Percentiles rank a stretch among this genome's conserved stretches.
Conservation (phyloP, 1,140 invertebrate genomes). For the Panulirus ornatus region DNA sequence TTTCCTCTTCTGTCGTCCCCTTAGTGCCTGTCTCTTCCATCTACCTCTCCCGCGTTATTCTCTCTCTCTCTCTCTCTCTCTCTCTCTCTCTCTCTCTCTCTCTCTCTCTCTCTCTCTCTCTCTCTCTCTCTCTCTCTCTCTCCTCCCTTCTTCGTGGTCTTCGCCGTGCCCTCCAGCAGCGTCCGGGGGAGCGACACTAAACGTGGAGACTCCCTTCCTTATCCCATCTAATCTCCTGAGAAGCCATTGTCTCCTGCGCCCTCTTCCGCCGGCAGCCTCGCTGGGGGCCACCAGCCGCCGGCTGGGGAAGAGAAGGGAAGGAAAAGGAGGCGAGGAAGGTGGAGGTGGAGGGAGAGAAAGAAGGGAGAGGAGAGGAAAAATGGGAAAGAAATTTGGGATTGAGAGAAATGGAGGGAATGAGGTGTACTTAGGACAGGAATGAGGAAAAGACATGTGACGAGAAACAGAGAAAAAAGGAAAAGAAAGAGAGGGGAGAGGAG, state of each 20-base stretch:
- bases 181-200: background rate
- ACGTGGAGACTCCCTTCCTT: background rate
- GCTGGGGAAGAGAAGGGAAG: too few relatives aligned
- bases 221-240: conserved; percentile 1
- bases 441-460: background rate
- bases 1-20: background rate
- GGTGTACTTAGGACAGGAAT: too few relatives aligned
- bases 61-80: background rate
- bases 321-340: too few relatives aligned
- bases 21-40: background rate
- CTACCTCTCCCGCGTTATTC: background rate
- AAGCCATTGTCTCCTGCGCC: background rate
- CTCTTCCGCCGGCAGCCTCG: background rate
- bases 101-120: background rate
- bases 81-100: background rate
- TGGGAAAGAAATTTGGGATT: background rate
- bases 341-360: too few relatives aligned
- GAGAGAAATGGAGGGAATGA: background rate
- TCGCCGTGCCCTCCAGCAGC: background rate
- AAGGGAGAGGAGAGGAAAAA: background rate
- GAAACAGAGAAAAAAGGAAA: background rate
- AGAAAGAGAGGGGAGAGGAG: background rate
- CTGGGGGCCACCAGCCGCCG: too few relatives aligned
- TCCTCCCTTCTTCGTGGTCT: background rate
- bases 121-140: background rate